These are phyloP conservation scores for Papilio protenor DNA, from an alignment of 2,888 invertebrate genomes.

Conservation along the genomic window DNA sequence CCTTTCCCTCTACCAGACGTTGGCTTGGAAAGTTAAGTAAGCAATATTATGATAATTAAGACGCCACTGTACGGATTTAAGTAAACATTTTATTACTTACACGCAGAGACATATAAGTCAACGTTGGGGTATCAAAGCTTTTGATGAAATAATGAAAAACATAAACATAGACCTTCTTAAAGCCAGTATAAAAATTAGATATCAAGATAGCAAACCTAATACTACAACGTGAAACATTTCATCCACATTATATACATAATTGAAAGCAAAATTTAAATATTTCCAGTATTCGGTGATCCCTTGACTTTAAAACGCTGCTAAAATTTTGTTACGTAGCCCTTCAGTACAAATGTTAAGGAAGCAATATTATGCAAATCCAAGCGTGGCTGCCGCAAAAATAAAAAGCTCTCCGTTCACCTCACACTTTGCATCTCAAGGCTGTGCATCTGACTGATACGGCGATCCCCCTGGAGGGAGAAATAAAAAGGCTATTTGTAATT, in stretches of 20 bases:
- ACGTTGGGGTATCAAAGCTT: too few relatives aligned
- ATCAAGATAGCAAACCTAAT: not conserved
- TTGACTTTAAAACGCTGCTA: conserved; percentile 26
- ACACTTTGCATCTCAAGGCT: conserved; percentile 84
- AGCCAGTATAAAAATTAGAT: not conserved
- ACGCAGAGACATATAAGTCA: not conserved
- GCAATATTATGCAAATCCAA: conserved; percentile 84
- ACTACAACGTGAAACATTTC: not conserved
- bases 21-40: conserved; percentile 75
- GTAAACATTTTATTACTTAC: not conserved
- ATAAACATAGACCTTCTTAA: not conserved
- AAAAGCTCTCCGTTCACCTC: conserved; percentile 78
- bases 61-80: conserved; percentile 35
- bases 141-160: not conserved
- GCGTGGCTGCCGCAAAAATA: conserved; percentile 81
- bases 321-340: conserved; percentile 50
- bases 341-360: conserved; percentile 80
- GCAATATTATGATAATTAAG: conserved; percentile 81
- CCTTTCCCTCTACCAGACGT: conserved; percentile 64
- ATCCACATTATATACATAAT: not conserved
- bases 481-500: conserved; percentile 81
- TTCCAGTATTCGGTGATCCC: conserved; percentile 17
- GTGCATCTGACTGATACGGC: conserved; percentile 79
- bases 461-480: conserved; percentile 79
- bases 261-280: not conserved